phyloP scores from a whole-genome alignment of 2,797 vertebrate genomes.

The Semaprochilodus insignis region DNA sequence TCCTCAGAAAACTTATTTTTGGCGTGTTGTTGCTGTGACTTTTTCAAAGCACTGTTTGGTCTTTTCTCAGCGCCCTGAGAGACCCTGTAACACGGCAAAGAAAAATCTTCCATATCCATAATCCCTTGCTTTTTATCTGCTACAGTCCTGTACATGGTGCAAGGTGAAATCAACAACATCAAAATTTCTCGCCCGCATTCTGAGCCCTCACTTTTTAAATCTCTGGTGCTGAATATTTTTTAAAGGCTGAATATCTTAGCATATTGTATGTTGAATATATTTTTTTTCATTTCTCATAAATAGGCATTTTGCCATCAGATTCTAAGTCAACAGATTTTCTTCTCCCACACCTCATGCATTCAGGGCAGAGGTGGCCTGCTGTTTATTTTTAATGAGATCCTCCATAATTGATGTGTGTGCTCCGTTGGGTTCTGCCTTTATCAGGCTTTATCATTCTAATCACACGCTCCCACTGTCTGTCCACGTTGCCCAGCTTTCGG shows the following conservation, averaged over 20 bases:
- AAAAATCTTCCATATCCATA: neutral
- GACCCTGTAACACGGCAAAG: neutral
- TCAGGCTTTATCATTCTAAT: constrained; percentile 51
- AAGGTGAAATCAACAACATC: neutral
- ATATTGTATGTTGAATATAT: constrained; percentile 3
- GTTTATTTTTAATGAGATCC: constrained; percentile 51
- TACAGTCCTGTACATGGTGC: neutral
- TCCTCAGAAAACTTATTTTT: neutral
- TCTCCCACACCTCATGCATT: constrained; percentile 33
- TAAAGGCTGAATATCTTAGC: neutral
- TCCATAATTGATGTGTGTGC: constrained; percentile 57
- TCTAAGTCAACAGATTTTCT: constrained; percentile 23
- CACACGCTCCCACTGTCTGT: constrained; percentile 42
- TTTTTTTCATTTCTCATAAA: neutral
- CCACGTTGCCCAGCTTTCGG: constrained; percentile 3
- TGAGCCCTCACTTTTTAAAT: neutral
- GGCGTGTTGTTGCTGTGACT: neutral
- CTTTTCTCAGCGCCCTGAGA: too few relatives aligned
- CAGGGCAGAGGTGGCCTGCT: constrained; percentile 43
- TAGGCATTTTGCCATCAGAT: neutral
- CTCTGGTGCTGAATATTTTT: neutral
- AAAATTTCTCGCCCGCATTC: neutral
- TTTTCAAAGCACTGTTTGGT: neutral
- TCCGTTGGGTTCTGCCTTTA: constrained; percentile 42
- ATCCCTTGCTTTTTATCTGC: neutral